Conservation (phyloP, 1,140 invertebrate species). For the Leguminivora glycinivorella region DNA sequence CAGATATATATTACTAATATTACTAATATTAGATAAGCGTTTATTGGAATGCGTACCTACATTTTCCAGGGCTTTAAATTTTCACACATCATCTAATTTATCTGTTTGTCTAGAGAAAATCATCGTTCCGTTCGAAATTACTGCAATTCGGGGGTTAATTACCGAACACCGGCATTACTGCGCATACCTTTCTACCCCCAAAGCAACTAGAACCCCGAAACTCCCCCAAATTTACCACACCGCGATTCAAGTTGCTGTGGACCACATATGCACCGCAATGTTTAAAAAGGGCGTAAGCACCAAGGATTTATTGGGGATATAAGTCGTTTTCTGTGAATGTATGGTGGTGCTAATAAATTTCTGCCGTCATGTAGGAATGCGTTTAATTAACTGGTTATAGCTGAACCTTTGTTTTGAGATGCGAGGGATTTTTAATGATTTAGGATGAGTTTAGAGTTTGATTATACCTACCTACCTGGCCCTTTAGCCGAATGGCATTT, state of each 20-base stretch:
- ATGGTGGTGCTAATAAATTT: constrained; percentile 10
- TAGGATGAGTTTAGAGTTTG: neutral
- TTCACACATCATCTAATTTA: constrained; percentile 17
- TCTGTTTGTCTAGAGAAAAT: constrained; percentile 22
- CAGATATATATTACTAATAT: too few species aligned
- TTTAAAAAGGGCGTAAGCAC: neutral
- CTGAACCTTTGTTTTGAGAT: constrained; percentile 11
- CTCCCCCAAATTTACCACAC: neutral
- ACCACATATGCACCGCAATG: neutral
- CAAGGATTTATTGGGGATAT: neutral
- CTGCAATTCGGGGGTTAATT: constrained; percentile 21
- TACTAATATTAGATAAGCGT: neutral
- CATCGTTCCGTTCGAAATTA: constrained; percentile 23
- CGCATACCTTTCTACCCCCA: constrained; percentile 1
- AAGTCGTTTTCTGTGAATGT: neutral
- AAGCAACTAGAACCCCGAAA: neutral
- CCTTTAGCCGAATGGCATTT: too few species aligned
- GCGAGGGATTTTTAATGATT: constrained; percentile 7
- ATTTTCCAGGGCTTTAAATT: neutral
- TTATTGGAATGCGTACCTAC: neutral
- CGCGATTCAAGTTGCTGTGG: neutral
- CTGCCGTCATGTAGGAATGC: neutral
- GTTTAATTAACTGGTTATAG: constrained; percentile 28
- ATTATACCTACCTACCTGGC: neutral
- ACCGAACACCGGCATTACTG: constrained; percentile 18